Conservation (phyloP, 2,113 vertebrate species). For the Paraplagusia blochii region DNA sequence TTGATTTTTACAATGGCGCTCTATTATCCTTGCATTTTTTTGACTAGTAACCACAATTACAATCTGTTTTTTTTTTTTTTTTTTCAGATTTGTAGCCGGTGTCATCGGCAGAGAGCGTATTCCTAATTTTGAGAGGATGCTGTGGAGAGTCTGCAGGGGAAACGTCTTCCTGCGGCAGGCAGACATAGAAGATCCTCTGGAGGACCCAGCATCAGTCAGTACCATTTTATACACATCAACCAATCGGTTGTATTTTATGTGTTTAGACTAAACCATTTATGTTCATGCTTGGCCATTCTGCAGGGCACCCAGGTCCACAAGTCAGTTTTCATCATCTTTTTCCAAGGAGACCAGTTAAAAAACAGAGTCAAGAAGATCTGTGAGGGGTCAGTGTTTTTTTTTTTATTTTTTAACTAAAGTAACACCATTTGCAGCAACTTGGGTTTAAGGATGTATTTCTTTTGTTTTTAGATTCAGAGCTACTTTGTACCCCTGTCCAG, state of each 20-base stretch:
- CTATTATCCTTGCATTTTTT: not conserved
- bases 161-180: slow-evolving; percentile 96
- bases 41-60: not conserved
- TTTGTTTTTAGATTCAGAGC: slow-evolving; percentile 86
- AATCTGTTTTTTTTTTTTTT: not conserved
- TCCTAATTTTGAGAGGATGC: slow-evolving; percentile 95
- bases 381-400: slow-evolving; percentile 80
- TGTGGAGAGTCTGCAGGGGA: slow-evolving; percentile 97
- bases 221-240: too few species aligned
- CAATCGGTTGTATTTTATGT: too few species aligned
- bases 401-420: not conserved
- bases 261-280: not conserved
- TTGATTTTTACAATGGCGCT: too few species aligned
- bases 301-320: slow-evolving; percentile 96
- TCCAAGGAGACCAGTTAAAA: slow-evolving; percentile 97
- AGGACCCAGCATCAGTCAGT: slow-evolving; percentile 90
- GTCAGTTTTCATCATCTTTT: slow-evolving; percentile 99
- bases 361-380: slow-evolving; percentile 98
- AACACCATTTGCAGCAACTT: not conserved
- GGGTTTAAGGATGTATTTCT: not conserved
- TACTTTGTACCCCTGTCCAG: slow-evolving; percentile 94
- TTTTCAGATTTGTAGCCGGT: slow-evolving; percentile 90
- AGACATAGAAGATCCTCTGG: slow-evolving; percentile 92
- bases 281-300: slow-evolving; percentile 12
- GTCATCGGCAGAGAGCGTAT: slow-evolving; percentile 95